Conservation (phyloP, 2,113 vertebrate genomes). For the Sapayoa aenigma region DNA sequence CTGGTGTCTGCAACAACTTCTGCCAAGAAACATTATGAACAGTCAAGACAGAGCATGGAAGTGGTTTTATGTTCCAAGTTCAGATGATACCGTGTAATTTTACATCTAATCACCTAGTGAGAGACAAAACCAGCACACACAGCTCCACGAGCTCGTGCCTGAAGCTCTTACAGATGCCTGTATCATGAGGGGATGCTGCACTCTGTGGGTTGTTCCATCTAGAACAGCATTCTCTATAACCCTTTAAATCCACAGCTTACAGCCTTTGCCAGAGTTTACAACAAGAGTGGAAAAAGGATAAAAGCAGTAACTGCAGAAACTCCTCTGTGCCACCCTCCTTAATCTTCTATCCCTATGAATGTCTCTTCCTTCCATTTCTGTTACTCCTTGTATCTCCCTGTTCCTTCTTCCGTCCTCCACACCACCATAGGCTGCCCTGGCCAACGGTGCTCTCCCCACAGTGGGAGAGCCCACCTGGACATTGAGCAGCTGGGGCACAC, state of each 20-base stretch:
- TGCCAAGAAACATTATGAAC: slow-evolving; percentile 41
- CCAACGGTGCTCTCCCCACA: neutral
- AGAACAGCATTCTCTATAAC: neutral
- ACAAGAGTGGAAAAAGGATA: neutral
- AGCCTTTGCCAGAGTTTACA: neutral
- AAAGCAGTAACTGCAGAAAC: neutral
- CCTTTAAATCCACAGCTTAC: neutral
- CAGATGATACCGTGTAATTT: slow-evolving; percentile 21
- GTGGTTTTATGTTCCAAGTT: slow-evolving; percentile 33
- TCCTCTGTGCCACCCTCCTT: neutral
- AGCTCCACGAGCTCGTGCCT: neutral
- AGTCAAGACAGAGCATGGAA: slow-evolving; percentile 42
- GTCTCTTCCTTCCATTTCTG: neutral
- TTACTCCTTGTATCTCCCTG: neutral
- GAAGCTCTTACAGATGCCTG: neutral
- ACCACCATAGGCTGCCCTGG: neutral
- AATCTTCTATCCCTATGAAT: neutral
- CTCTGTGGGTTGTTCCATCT: neutral
- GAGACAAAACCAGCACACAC: neutral
- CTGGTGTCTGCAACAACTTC: slow-evolving; percentile 12
- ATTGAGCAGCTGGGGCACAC: neutral
- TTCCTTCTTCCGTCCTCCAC: neutral
- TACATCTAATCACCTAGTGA: slow-evolving; percentile 12
- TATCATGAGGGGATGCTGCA: neutral
- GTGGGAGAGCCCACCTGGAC: neutral